phyloP scores from a whole-genome alignment of 2,888 invertebrate genomes.

The Callyntrura sp. region DNA sequence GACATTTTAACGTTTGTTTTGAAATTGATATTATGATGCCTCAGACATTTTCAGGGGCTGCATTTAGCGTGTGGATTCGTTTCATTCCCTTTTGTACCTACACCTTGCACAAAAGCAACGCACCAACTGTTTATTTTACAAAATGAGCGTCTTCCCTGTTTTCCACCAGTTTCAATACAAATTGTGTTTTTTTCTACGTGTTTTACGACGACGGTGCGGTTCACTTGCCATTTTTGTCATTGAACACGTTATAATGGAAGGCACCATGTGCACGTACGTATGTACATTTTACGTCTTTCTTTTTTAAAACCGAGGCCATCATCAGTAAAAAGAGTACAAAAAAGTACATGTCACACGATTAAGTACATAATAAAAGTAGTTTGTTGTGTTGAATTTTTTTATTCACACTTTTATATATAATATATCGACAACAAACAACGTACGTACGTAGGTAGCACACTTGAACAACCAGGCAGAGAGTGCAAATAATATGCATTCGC shows the following conservation, averaged over 20 bases:
- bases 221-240: conserved; percentile 40
- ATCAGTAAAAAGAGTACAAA: neutral
- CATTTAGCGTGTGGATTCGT: too few relatives aligned
- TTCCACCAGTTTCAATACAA: too few relatives aligned
- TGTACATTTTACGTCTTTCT: conserved; percentile 54
- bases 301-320: conserved; percentile 50
- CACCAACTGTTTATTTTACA: too few relatives aligned
- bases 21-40: too few relatives aligned
- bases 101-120: too few relatives aligned
- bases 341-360: neutral
- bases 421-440: too few relatives aligned
- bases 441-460: neutral
- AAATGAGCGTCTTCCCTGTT: conserved; percentile 11
- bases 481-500: conserved; percentile 16
- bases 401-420: conserved; percentile 9
- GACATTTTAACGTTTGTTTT: too few relatives aligned
- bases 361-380: neutral
- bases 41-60: too few relatives aligned
- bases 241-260: conserved; percentile 22
- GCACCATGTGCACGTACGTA: too few relatives aligned
- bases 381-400: neutral
- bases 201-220: conserved; percentile 9
- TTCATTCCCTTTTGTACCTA: too few relatives aligned
- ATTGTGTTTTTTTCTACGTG: neutral
- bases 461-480: too few relatives aligned